Conservation (phyloP, 1,140 invertebrate species). For the Drosophila jambulina region DNA sequence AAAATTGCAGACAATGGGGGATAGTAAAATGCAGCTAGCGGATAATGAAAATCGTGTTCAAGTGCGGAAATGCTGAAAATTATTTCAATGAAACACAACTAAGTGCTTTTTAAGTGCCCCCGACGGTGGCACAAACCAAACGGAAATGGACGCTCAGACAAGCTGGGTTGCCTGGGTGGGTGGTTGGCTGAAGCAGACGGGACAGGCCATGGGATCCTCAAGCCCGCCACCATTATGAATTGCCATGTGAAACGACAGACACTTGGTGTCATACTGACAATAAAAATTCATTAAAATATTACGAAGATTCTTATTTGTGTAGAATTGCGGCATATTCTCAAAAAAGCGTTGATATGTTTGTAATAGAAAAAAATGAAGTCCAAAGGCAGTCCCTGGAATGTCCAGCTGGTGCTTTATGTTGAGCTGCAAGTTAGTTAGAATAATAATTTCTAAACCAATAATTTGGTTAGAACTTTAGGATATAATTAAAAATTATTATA, state of each 20-base stretch:
- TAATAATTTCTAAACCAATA: too few relatives aligned
- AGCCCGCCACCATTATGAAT: constrained; percentile 2
- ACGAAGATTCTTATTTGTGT: too few relatives aligned
- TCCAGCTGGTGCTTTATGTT: neutral
- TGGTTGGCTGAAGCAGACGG: neutral
- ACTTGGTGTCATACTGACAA: constrained; percentile 14
- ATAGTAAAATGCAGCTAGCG: constrained; percentile 67
- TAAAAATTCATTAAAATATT: neutral
- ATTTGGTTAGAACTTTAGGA: too few relatives aligned
- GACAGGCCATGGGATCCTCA: constrained; percentile 18
- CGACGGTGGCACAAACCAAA: constrained; percentile 33
- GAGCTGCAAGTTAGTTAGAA: too few relatives aligned
- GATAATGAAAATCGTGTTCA: constrained; percentile 66
- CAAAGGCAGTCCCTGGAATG: neutral
- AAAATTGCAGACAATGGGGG: constrained; percentile 74
- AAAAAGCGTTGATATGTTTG: too few relatives aligned
- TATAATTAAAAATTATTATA: neutral
- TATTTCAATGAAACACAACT: constrained; percentile 74
- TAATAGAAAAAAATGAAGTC: too few relatives aligned
- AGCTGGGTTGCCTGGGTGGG: constrained; percentile 13
- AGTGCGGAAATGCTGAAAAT: constrained; percentile 79
- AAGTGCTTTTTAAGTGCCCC: constrained; percentile 72
- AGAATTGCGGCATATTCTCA: neutral
- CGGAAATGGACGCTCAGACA: constrained; percentile 20
- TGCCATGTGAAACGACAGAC: constrained; percentile 23